Percentiles rank a stretch among this genome's conserved stretches.
These are phyloP conservation scores for Brachirus orientalis DNA, from an alignment of 2,113 vertebrate genomes.

Conservation along the genomic window DNA sequence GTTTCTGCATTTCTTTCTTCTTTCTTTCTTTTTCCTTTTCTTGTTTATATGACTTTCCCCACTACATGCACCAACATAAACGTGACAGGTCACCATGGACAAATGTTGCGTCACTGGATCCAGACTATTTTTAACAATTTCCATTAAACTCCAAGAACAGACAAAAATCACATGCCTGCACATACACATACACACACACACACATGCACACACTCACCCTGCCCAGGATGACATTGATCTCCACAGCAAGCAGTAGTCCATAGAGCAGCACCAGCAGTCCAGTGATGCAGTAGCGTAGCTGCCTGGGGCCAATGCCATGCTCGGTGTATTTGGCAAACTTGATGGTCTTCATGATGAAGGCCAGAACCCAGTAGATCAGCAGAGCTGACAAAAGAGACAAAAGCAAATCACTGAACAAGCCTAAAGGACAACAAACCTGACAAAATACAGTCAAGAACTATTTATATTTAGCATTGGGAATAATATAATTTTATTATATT, in stretches of 20 bases:
- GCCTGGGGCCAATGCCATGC: conserved; percentile 89
- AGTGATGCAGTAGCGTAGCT: conserved; percentile 97
- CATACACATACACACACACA: conserved; percentile 3
- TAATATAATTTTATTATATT: too few relatives aligned
- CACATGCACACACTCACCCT: conserved; percentile 85
- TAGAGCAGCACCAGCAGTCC: conserved; percentile 92
- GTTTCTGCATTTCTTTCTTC: too few relatives aligned
- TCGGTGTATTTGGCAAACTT: conserved; percentile 98
- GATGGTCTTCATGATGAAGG: conserved; percentile 95
- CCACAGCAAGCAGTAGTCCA: conserved; percentile 91
- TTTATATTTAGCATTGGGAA: too few relatives aligned
- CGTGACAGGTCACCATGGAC: too few relatives aligned
- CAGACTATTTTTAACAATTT: too few relatives aligned
- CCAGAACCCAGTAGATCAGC: conserved; percentile 94
- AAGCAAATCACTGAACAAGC: not conserved
- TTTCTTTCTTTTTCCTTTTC: too few relatives aligned
- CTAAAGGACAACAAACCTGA: too few relatives aligned
- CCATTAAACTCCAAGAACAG: not conserved
- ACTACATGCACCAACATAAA: too few relatives aligned
- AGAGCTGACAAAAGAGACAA: conserved; percentile 81
- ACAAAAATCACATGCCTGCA: not conserved
- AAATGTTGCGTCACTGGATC: too few relatives aligned
- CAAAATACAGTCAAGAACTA: too few relatives aligned
- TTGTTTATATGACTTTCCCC: too few relatives aligned
- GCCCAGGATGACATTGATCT: conserved; percentile 95